Conservation (phyloP, 2,113 vertebrate genomes). For the Chelonoidis abingdonii region DNA sequence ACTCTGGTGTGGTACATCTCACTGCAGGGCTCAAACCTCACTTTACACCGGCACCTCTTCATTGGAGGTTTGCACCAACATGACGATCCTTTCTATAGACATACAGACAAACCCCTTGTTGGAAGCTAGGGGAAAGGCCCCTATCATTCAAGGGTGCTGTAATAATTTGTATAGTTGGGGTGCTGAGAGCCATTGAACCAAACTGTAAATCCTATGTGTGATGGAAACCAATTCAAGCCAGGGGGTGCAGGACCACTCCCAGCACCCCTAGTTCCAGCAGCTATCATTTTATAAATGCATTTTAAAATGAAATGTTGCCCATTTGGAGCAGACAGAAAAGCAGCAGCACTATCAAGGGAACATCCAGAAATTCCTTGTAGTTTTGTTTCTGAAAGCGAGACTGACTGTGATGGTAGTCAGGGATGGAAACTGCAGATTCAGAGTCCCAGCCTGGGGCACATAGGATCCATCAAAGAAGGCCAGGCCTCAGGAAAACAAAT, state of each 20-base stretch:
- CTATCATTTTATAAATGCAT: no score
- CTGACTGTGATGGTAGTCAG: neutral
- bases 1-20: neutral
- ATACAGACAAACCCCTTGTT: neutral
- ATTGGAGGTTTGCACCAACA: neutral
- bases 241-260: no score
- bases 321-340: neutral
- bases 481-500: neutral
- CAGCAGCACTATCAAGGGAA: neutral
- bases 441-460: neutral
- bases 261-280: no score
- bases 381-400: neutral
- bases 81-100: neutral
- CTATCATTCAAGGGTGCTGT: neutral
- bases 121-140: neutral
- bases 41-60: neutral
- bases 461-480: neutral
- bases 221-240: no score
- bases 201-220: no score
- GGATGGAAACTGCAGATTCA: neutral
- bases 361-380: neutral
- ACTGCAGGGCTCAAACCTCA: neutral
- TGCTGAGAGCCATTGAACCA: no score
- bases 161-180: no score
- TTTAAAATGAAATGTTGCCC: neutral